These are phyloP conservation scores for Forbesichthys agassizii DNA, from an alignment of 2,113 vertebrate species.

Conservation along the genomic window DNA sequence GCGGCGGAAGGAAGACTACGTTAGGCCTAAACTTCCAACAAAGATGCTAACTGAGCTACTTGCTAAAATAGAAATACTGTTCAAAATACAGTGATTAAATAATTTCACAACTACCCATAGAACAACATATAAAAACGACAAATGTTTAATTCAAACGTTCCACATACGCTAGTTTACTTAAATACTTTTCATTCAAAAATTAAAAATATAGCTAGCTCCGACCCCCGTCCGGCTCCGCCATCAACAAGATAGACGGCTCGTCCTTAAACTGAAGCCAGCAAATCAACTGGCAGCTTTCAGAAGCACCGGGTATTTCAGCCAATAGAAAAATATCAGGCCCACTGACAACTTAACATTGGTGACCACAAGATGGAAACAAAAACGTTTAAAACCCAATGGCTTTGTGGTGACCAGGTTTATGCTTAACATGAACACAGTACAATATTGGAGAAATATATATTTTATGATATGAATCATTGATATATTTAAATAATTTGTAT, in stretches of 20 bases:
- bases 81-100: conserved; percentile 45
- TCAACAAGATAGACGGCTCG: conserved; percentile 66
- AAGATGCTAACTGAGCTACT: conserved; percentile 67
- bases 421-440: background rate
- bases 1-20: conserved; percentile 47
- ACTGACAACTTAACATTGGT: background rate
- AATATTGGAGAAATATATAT: background rate
- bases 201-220: conserved; percentile 61
- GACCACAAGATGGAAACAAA: conserved; percentile 56
- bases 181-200: conserved; percentile 69
- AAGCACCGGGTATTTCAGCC: conserved; percentile 53
- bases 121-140: conserved; percentile 15
- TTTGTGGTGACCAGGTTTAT: too few species aligned
- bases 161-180: conserved; percentile 27
- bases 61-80: conserved; percentile 60
- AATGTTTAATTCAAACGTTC: conserved; percentile 19
- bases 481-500: too few species aligned
- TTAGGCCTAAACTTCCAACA: conserved; percentile 73
- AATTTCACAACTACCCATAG: conserved; percentile 21
- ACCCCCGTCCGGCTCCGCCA: conserved; percentile 72
- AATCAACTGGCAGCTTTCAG: conserved; percentile 52
- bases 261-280: conserved; percentile 44
- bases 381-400: background rate
- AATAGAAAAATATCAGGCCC: conserved; percentile 49
- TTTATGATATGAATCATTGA: background rate